phyloP scores from a whole-genome alignment of 2,113 vertebrate genomes.

The Pyrgilauda ruficollis region DNA sequence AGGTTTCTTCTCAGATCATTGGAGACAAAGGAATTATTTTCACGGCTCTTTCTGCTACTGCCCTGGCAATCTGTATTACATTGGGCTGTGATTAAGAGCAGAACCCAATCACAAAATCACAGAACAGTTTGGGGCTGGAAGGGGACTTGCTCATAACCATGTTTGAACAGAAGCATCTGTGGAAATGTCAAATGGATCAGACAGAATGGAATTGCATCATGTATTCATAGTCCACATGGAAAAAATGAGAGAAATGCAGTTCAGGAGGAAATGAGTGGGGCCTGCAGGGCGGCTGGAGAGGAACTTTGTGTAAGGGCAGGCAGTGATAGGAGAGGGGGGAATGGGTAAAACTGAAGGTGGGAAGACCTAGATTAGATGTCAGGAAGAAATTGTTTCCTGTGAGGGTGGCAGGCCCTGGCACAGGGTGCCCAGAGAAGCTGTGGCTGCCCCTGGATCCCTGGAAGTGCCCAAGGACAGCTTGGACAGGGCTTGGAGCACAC shows the following conservation, averaged over 20 bases:
- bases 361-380: too few relatives aligned
- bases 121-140: background rate
- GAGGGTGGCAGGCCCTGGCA: background rate
- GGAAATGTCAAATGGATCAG: background rate
- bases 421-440: background rate
- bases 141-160: background rate
- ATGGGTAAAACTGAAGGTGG: too few relatives aligned
- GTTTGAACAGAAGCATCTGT: background rate
- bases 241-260: background rate
- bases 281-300: background rate
- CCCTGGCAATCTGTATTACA: background rate
- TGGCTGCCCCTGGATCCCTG: background rate
- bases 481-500: accelerated
- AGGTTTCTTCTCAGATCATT: background rate
- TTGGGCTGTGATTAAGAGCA: background rate
- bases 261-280: background rate
- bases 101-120: background rate
- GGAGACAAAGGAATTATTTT: background rate
- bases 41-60: background rate
- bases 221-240: background rate
- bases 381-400: background rate
- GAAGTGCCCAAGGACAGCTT: background rate
- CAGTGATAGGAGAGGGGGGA: background rate
- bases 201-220: background rate
- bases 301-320: background rate